Evolutionary conservation across 2,113 vertebrate species (phyloP).

Genomic region (Columbina picui): DNA sequence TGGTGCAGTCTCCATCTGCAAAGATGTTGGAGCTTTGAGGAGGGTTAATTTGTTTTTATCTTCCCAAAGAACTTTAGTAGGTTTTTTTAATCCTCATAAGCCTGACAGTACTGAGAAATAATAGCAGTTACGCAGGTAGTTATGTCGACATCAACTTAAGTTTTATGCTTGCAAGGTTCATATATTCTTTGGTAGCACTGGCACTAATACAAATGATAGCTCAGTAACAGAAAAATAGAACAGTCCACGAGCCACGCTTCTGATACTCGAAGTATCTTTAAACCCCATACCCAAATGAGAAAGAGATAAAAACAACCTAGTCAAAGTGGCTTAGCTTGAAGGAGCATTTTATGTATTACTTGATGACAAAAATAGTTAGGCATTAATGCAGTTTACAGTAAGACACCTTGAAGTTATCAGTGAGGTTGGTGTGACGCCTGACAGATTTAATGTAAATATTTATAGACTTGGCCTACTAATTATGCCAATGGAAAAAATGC

Average conservation of each 20-base stretch:
- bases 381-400: conserved; percentile 50
- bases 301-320: conserved; percentile 56
- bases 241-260: background rate
- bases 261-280: conserved; percentile 34
- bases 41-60: conserved; percentile 28
- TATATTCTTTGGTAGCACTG: background rate
- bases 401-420: conserved; percentile 54
- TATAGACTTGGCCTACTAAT: conserved; percentile 70
- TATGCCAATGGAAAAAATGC: conserved; percentile 51
- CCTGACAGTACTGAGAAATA: conserved; percentile 23
- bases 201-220: conserved; percentile 42
- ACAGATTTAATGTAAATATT: conserved; percentile 70
- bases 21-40: background rate
- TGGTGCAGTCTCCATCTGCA: background rate
- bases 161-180: conserved; percentile 51
- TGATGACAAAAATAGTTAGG: conserved; percentile 66
- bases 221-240: conserved; percentile 48
- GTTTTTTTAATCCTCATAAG: conserved; percentile 21
- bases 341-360: conserved; percentile 52
- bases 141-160: conserved; percentile 42
- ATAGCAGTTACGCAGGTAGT: conserved; percentile 14
- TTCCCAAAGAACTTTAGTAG: background rate
- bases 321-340: conserved; percentile 56
- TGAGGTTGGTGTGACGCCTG: conserved; percentile 46
- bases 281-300: conserved; percentile 39